phyloP scores from a whole-genome alignment of 2,888 invertebrate genomes.

The Mycalesis mineus region DNA sequence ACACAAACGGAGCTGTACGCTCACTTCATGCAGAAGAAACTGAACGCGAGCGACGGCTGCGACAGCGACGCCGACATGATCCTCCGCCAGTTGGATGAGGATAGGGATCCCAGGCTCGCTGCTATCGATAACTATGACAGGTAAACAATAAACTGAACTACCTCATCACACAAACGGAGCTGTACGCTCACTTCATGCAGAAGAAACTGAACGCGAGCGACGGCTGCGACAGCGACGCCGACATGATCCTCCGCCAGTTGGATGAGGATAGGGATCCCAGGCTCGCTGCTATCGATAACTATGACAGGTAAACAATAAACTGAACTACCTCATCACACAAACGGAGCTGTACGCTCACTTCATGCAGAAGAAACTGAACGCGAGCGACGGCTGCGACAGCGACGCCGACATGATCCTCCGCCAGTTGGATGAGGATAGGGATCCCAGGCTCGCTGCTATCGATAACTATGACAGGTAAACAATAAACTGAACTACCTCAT shows the following conservation, averaged over 20 bases:
- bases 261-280: conserved; percentile 90
- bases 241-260: conserved; percentile 89
- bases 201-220: conserved; percentile 86
- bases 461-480: conserved; percentile 93
- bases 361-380: conserved; percentile 93
- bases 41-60: conserved; percentile 83
- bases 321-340: no score
- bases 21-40: conserved; percentile 96
- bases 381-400: conserved; percentile 82
- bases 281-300: conserved; percentile 86
- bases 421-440: conserved; percentile 91
- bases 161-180: no score
- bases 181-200: conserved; percentile 98
- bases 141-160: no score
- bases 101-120: conserved; percentile 83
- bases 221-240: conserved; percentile 81
- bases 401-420: conserved; percentile 84
- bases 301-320: no score
- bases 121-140: conserved; percentile 90
- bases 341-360: conserved; percentile 98
- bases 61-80: conserved; percentile 84
- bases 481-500: no score
- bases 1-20: conserved; percentile 98
- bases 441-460: conserved; percentile 83
- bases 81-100: conserved; percentile 92